Evolutionary conservation across 2,113 vertebrate species (phyloP).

Genomic region (Chaetura pelagica): DNA sequence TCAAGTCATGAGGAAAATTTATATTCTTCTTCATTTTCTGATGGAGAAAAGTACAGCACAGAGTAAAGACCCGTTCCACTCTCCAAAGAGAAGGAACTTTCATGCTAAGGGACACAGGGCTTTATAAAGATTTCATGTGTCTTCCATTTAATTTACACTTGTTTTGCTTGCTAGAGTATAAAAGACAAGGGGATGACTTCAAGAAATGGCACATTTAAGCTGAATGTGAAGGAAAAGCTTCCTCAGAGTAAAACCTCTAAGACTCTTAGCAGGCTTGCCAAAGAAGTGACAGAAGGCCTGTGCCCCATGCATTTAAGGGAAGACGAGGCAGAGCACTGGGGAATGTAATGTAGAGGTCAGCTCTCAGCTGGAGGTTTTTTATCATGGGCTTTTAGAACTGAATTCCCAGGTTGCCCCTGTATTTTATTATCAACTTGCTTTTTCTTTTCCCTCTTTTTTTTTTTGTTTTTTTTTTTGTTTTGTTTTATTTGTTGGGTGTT

Average conservation of each 20-base stretch:
- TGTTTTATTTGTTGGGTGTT: no score
- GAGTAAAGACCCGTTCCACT: not conserved
- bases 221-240: conserved; percentile 7
- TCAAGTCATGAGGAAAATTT: conserved; percentile 57
- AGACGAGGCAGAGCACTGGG: not conserved
- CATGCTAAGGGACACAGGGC: not conserved
- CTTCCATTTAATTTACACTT: conserved; percentile 57
- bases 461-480: no score
- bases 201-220: conserved; percentile 54
- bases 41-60: conserved; percentile 1
- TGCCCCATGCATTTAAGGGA: not conserved
- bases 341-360: not conserved
- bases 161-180: conserved; percentile 45
- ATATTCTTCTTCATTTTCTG: conserved; percentile 52
- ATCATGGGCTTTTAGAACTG: not conserved
- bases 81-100: not conserved
- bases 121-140: conserved; percentile 54
- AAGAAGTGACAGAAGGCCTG: not conserved
- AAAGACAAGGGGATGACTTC: conserved; percentile 40
- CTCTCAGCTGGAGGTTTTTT: not conserved
- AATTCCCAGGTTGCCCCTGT: not conserved
- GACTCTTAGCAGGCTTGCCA: not conserved
- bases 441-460: not conserved
- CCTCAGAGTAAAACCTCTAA: conserved; percentile 11
- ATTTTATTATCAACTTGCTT: not conserved